Evolutionary conservation across 2,888 invertebrate genomes (phyloP).

Genomic region (Sarcophaga carnaria): DNA sequence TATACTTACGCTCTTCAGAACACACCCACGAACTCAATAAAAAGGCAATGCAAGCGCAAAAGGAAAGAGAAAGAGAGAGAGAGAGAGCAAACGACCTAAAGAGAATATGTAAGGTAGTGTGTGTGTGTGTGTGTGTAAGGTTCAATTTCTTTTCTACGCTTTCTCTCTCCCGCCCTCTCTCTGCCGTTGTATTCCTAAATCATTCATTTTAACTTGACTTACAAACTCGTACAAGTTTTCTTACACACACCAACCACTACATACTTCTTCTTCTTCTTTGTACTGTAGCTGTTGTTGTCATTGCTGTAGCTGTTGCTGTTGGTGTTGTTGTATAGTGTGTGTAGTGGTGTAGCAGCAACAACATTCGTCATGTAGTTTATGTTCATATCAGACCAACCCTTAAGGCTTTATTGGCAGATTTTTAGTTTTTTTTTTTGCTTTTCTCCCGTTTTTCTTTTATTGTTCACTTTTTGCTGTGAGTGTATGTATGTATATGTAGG

Average conservation of each 20-base stretch:
- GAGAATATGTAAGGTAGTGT: no score
- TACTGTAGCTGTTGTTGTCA: constrained; percentile 6
- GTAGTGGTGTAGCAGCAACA: background rate
- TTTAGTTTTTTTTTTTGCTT: constrained; percentile 18
- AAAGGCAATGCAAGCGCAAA: background rate
- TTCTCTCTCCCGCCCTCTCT: no score
- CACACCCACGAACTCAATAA: background rate
- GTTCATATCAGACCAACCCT: constrained; percentile 65
- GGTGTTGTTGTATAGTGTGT: constrained; percentile 26
- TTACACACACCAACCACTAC: background rate
- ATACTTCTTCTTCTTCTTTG: background rate
- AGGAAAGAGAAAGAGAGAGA: background rate
- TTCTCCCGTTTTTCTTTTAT: constrained; percentile 9
- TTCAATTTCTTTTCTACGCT: no score
- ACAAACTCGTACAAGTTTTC: constrained; percentile 21
- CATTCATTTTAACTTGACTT: constrained; percentile 43
- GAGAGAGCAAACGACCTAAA: background rate
- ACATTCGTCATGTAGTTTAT: constrained; percentile 50
- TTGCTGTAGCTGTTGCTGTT: constrained; percentile 12
- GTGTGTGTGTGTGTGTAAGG: no score
- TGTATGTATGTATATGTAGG: constrained; percentile 14
- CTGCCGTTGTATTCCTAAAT: background rate
- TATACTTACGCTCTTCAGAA: background rate
- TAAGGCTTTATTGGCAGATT: constrained; percentile 59
- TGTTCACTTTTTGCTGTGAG: constrained; percentile 21